Conservation (phyloP, 2,888 invertebrate species). For the Notodonta ziczac region DNA sequence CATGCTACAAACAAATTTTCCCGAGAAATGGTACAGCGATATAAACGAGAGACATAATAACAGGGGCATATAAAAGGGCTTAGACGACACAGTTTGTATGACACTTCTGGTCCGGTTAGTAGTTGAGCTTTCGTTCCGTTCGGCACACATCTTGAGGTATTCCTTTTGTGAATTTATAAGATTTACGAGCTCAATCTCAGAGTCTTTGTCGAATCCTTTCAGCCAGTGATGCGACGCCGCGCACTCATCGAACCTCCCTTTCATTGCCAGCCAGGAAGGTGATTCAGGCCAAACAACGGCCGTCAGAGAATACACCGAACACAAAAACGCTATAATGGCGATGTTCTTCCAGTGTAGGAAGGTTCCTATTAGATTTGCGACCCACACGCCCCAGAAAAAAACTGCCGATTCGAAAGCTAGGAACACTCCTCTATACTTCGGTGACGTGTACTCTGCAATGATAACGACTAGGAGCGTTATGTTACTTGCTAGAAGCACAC, state of each 20-base stretch:
- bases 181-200: slow-evolving; percentile 36
- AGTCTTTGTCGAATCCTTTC: slow-evolving; percentile 35
- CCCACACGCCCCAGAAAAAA: slow-evolving; percentile 42
- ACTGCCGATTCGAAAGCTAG: slow-evolving; percentile 40
- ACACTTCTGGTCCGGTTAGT: slow-evolving; percentile 14
- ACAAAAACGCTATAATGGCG: slow-evolving; percentile 32
- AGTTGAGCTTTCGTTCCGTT: slow-evolving; percentile 18
- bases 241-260: slow-evolving; percentile 41
- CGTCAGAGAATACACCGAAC: slow-evolving; percentile 26
- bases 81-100: slow-evolving; percentile 24
- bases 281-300: slow-evolving; percentile 36
- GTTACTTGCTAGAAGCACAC: slow-evolving; percentile 30
- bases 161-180: slow-evolving; percentile 38
- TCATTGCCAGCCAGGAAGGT: slow-evolving; percentile 45
- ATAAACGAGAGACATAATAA: slow-evolving; percentile 27
- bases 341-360: slow-evolving; percentile 40
- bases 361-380: slow-evolving; percentile 43
- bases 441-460: slow-evolving; percentile 44
- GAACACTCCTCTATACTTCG: slow-evolving; percentile 41
- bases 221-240: slow-evolving; percentile 38
- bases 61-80: slow-evolving; percentile 35
- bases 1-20: slow-evolving; percentile 18
- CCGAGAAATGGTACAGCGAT: slow-evolving; percentile 25
- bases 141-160: slow-evolving; percentile 20
- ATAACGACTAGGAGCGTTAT: slow-evolving; percentile 29